A percentile compares a stretch with the other conserved stretches of the same genome.
Conservation (phyloP, 2,113 vertebrate species). For the Lepus americanus region DNA sequence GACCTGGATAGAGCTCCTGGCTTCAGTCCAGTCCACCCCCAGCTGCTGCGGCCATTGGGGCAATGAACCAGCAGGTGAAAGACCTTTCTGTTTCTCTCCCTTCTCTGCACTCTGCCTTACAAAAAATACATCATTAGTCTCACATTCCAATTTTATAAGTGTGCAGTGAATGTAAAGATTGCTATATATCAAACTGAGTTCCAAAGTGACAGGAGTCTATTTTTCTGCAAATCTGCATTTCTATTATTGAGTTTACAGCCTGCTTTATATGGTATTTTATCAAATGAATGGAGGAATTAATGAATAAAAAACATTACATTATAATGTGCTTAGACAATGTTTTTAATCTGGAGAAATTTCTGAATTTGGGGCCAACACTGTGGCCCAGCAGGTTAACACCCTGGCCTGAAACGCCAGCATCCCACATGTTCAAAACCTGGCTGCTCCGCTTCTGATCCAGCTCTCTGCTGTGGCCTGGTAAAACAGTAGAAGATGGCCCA, state of each 20-base stretch:
- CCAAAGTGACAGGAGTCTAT: not conserved
- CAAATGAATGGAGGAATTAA: not conserved
- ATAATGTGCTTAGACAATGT: not conserved
- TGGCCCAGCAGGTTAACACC: too few relatives aligned
- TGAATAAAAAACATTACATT: not conserved
- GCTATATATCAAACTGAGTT: not conserved
- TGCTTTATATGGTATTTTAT: not conserved
- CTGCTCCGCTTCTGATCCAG: too few relatives aligned
- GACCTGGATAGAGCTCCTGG: too few relatives aligned
- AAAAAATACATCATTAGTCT: not conserved
- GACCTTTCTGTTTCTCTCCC: too few relatives aligned
- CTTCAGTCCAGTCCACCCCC: too few relatives aligned
- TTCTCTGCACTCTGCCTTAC: too few relatives aligned
- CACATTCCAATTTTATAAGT: slow-evolving; percentile 34
- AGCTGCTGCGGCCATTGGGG: too few relatives aligned
- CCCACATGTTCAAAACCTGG: too few relatives aligned
- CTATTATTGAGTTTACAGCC: not conserved
- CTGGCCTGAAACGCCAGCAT: too few relatives aligned
- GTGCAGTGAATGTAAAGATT: not conserved
- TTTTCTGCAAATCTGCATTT: slow-evolving; percentile 30
- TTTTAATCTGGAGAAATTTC: slow-evolving; percentile 36
- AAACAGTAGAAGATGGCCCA: too few relatives aligned
- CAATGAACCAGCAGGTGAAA: too few relatives aligned
- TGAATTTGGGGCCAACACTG: not conserved
- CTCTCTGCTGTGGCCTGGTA: too few relatives aligned